Percentiles rank a stretch among this genome's conserved stretches.
Evolutionary conservation across 2,888 invertebrate genomes (phyloP).

Genomic region (Eulithis testata): DNA sequence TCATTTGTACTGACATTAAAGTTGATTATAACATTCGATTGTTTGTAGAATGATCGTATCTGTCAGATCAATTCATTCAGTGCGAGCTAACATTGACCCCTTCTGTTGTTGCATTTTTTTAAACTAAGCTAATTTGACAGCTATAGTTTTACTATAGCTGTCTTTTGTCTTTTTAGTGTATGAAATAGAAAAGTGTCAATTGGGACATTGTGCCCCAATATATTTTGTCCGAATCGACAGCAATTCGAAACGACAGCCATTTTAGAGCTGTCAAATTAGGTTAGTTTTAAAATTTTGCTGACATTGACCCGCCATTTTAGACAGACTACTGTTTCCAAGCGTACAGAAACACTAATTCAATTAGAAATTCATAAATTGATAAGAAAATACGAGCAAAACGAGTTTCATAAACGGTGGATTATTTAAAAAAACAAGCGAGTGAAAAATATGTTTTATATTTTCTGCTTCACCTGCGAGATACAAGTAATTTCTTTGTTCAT

Average conservation of each 20-base stretch:
- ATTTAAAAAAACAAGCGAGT: conserved; percentile 24
- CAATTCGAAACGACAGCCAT: too few relatives aligned
- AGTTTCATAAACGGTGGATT: conserved; percentile 17
- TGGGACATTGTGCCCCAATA: too few relatives aligned
- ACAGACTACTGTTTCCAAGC: too few relatives aligned
- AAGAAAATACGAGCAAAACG: conserved; percentile 6
- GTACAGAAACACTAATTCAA: neutral
- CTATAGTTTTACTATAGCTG: too few relatives aligned
- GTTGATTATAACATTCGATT: conserved; percentile 32
- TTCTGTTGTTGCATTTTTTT: neutral
- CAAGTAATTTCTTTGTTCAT: conserved; percentile 45
- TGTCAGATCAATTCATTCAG: conserved; percentile 20
- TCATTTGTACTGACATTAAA: conserved; percentile 42
- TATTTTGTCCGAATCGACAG: too few relatives aligned
- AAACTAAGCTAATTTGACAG: too few relatives aligned
- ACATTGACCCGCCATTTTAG: too few relatives aligned
- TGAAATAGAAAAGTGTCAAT: too few relatives aligned
- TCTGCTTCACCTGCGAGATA: conserved; percentile 43
- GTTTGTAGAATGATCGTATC: conserved; percentile 28
- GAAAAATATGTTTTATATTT: conserved; percentile 37
- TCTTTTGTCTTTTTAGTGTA: too few relatives aligned
- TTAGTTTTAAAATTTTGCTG: too few relatives aligned
- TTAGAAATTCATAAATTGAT: conserved; percentile 3
- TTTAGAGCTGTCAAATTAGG: too few relatives aligned
- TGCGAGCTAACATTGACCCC: conserved; percentile 12